Evolutionary conservation across 2,797 vertebrate genomes (phyloP), one percentile per base, ranked within the genome.

Genomic region (Lepidocolaptes lacrymiger): DNA sequence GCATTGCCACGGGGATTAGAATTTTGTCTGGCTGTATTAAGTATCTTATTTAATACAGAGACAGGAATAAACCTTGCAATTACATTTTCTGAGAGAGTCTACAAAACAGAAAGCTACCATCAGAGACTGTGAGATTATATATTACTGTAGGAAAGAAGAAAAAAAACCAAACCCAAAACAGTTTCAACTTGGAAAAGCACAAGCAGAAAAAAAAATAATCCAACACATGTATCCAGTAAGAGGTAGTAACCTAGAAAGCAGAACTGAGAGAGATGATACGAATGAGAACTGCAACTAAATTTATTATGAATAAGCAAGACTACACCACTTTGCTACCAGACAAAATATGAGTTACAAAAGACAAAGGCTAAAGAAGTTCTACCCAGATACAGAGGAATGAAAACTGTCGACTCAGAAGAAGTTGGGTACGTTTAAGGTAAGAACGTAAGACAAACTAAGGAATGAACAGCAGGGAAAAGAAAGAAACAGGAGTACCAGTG

Each of bases 31-130:
- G 63, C 66, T 80, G 61, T 94, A 96, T 96, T 95, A 96, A 96
- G 80, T 72, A 93, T 69, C 68, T 96, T 94, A 89, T 94, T 95
- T 95, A 96, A 89, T 91, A 97, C 34, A 95, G 93, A 71, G 68
- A 96, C 23, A 27, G 78, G 79, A 94, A 94, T 85, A 95, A 96
- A 88, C 72, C 74, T 54, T 28, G 34, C 85, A 95, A 96, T 93
- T 83, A 84, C 81, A 78, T 95, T 96, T 96, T 95, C 94, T 73
- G 54, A 63, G 67, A 95, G 52, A 89, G 63, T n/a, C 80, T 67
- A 69, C 49, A 82, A 84, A 94, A 93, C 4, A 19, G 55, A 82
- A 94, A 88, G 56, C 62, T 83, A 94, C 78, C 66, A 79, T 49
- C 85, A 84, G 79, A 92, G 84, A 76, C 74, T 54, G 49, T 16